These are phyloP conservation scores for Amorpha juglandis DNA, from an alignment of 2,888 invertebrate genomes.

Conservation along the genomic window DNA sequence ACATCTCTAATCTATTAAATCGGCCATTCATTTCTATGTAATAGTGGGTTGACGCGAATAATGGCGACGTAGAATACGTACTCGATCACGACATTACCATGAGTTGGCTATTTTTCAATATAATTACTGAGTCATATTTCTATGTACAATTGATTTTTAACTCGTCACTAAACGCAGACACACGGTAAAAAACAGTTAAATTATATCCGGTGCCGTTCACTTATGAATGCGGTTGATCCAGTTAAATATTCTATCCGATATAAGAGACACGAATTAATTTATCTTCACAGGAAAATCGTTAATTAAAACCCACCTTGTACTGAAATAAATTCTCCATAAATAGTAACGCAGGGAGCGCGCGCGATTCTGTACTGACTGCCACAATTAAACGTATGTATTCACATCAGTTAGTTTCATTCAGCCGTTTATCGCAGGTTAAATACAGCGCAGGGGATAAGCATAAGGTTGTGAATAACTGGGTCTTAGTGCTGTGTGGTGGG, in stretches of 20 bases:
- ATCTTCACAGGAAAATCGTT: constrained; percentile 6
- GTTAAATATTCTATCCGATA: background rate
- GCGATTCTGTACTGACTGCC: constrained; percentile 5
- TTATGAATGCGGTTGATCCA: background rate
- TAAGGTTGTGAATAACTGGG: constrained; percentile 15
- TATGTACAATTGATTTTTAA: too few species aligned
- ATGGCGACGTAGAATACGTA: too few species aligned
- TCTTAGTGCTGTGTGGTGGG: too few species aligned
- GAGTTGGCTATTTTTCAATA: too few species aligned
- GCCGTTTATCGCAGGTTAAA: constrained; percentile 36
- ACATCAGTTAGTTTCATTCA: constrained; percentile 39
- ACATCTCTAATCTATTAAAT: background rate
- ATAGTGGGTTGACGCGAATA: background rate
- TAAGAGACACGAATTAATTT: background rate
- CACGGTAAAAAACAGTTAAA: too few species aligned
- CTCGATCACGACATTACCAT: too few species aligned
- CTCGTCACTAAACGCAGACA: too few species aligned
- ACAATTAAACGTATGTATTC: constrained; percentile 20
- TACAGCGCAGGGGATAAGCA: constrained; percentile 43
- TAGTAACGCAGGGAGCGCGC: constrained; percentile 15
- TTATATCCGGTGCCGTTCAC: too few species aligned
- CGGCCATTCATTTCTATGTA: background rate
- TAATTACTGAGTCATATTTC: too few species aligned
- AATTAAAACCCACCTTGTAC: constrained; percentile 9
- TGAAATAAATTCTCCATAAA: constrained; percentile 22